Evolutionary conservation across 2,888 invertebrate species (phyloP), one percentile per base, ranked within the genome.

Genomic region (Melieria omissa): DNA sequence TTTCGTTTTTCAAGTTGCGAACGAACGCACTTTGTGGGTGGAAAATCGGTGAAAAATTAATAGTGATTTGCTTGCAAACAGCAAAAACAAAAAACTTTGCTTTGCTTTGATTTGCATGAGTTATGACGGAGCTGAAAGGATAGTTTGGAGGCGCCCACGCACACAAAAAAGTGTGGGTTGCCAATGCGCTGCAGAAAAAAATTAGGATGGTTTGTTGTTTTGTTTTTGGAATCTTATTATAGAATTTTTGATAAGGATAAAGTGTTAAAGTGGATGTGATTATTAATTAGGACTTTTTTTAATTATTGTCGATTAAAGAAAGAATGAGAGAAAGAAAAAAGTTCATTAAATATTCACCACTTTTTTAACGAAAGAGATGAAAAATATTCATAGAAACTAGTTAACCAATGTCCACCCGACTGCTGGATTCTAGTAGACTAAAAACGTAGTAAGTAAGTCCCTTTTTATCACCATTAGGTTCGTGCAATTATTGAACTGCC

Each of bases 151-250:
- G 52, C 52, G 5, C n/a, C 52, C 14, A 12, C 52, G 14, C 14
- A 8, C 52, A 14, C 78, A 75, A 76, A 80, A 79, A 81, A 80
- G 81, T 82, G 81, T 79, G 79, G 76, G 75, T 71, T 54, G 46
- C 61, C 57, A 66, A 71, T 71, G 66, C 60, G 45, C 45, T 66
- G 61, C 61, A 49, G 70, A 54, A 52, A 52, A 52, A 8, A 52
- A 8, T 52, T 52, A 14, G 5, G 52, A 52, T 14, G 9, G n/a
- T 7, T 29, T 29, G 29, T 29, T 29, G 2, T 29, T 29, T 29
- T 2, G 29, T 29, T 29, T 29, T 29, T 2, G 29, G 3, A 16
- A 29, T 29, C 2, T 3, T 29, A 2, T 29, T 29, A 1, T 29
- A 29, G 29, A 29, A 29, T 29, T 29, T 29, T 29, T 29, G 29